Conservation (phyloP, 2,113 vertebrate genomes). For the Anhinga rufa region DNA sequence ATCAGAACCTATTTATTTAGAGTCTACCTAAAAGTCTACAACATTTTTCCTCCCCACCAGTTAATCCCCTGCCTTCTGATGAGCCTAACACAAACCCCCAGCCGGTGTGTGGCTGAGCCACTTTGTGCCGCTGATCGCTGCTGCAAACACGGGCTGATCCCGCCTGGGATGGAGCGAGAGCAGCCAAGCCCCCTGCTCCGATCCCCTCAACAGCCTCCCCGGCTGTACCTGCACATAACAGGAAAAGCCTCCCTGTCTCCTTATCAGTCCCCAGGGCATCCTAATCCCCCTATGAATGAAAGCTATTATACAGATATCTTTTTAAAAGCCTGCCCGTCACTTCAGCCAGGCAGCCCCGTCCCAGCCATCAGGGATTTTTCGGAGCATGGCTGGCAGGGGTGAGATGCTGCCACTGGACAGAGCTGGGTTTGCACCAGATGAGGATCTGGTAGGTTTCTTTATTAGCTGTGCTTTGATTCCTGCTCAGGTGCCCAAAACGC, state of each 20-base stretch:
- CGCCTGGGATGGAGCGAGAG: accelerated
- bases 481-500: accelerated
- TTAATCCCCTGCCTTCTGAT: not conserved
- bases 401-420: not conserved
- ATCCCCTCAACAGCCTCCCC: not conserved
- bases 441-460: not conserved
- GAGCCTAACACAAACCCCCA: not conserved
- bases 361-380: not conserved
- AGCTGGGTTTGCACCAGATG: not conserved
- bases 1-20: not conserved
- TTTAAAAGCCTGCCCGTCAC: not conserved
- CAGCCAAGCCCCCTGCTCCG: accelerated
- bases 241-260: not conserved
- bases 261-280: constrained; percentile 50
- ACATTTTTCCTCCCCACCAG: not conserved
- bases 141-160: not conserved
- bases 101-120: accelerated
- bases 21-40: not conserved
- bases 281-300: constrained; percentile 30
- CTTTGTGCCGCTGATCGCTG: accelerated
- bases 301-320: not conserved
- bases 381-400: accelerated
- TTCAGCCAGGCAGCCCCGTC: not conserved
- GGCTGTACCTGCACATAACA: not conserved
- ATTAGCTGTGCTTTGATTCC: not conserved